phyloP scores from a whole-genome alignment of 2,888 invertebrate genomes.

The Sphaerophoria taeniata region DNA sequence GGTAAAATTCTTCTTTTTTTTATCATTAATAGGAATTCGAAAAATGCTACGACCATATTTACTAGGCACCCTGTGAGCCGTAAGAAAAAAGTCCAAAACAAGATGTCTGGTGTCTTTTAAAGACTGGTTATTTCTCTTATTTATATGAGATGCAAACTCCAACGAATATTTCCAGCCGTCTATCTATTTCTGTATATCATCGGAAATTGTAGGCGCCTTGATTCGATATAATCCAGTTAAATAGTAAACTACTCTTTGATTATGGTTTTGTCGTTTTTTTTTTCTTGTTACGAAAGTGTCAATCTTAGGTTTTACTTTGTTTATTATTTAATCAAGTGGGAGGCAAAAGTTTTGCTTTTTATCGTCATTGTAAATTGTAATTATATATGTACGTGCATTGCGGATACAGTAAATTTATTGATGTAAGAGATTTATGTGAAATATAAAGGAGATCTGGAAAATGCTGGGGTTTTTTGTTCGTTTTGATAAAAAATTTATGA shows the following conservation, averaged over 20 bases:
- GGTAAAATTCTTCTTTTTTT: too few relatives aligned
- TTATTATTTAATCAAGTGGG: conserved; percentile 13
- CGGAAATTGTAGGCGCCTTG: conserved; percentile 18
- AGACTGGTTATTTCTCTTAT: conserved; percentile 27
- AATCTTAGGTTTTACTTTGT: neutral
- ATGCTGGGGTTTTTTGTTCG: too few relatives aligned
- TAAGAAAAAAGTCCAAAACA: neutral
- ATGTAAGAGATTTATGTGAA: too few relatives aligned
- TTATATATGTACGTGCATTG: too few relatives aligned
- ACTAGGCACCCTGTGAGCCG: neutral
- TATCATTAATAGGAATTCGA: too few relatives aligned
- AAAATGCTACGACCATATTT: too few relatives aligned
- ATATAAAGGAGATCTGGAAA: too few relatives aligned
- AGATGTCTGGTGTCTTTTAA: conserved; percentile 3
- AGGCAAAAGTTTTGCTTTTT: neutral
- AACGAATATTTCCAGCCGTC: neutral
- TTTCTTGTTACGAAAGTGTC: neutral
- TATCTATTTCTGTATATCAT: neutral
- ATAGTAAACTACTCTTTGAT: conserved; percentile 10
- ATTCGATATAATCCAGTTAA: conserved; percentile 32
- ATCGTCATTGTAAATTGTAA: neutral
- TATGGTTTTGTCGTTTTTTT: neutral
- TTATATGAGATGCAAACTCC: conserved; percentile 26
- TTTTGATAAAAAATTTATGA: too few relatives aligned
- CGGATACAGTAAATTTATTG: too few relatives aligned